Percentiles rank a stretch among this genome's conserved stretches.
Evolutionary conservation across 2,797 vertebrate genomes (phyloP).

Genomic region (Alca torda): DNA sequence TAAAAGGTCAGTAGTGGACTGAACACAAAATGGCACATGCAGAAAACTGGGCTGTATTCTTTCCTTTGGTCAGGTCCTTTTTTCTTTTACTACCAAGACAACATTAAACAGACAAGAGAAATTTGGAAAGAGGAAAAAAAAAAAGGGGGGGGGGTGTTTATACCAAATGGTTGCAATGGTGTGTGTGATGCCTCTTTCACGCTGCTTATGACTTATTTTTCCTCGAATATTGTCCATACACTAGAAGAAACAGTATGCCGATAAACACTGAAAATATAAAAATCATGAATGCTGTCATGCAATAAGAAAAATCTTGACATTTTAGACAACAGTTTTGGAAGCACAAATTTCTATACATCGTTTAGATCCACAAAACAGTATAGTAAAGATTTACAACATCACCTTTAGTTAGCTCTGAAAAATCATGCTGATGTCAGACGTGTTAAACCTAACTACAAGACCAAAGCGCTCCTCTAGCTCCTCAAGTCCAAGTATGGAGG

Average conservation of each 20-base stretch:
- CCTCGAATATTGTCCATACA: background rate
- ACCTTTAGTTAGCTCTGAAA: constrained; percentile 38
- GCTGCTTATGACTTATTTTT: background rate
- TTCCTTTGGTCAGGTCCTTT: background rate
- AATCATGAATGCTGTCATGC: background rate
- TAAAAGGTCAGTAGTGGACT: background rate
- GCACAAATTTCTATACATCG: background rate
- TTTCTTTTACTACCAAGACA: background rate
- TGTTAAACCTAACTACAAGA: background rate
- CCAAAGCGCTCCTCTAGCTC: background rate
- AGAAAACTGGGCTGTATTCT: background rate
- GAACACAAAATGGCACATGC: background rate
- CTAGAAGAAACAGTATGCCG: background rate
- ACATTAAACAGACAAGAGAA: background rate
- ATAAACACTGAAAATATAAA: constrained; percentile 9
- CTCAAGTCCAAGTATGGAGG: background rate
- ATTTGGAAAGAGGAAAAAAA: background rate
- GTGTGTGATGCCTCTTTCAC: background rate
- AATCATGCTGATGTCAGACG: background rate
- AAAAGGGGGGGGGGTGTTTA: background rate
- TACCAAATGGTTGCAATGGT: background rate
- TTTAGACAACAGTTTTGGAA: constrained; percentile 17
- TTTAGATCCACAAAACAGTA: background rate
- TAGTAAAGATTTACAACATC: background rate
- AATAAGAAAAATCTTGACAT: background rate